Conservation (phyloP, 2,888 invertebrate species). For the Gnatocerus cornutus region DNA sequence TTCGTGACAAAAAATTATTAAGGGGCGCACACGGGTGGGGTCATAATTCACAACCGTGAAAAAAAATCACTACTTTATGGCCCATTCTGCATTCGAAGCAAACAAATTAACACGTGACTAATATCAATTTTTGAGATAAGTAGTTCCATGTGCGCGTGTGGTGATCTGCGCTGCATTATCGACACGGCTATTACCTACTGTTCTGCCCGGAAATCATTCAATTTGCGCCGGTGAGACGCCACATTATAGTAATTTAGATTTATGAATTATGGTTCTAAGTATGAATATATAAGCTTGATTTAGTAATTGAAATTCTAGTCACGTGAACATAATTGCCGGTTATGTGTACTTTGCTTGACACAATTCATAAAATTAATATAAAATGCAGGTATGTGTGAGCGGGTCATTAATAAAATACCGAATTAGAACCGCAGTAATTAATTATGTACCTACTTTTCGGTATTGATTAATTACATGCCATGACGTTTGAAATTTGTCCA, state of each 20-base stretch:
- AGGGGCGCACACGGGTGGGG: conserved; percentile 5
- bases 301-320: conserved; percentile 41
- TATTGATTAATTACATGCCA: conserved; percentile 24
- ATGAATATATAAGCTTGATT: conserved; percentile 8
- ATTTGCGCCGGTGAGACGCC: conserved; percentile 61
- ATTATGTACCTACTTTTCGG: neutral
- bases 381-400: conserved; percentile 1
- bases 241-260: conserved; percentile 58
- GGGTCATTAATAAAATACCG: neutral
- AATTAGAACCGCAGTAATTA: neutral
- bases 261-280: conserved; percentile 50
- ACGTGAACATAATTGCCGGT: conserved; percentile 23
- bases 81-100: neutral
- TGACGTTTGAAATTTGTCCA: conserved; percentile 19
- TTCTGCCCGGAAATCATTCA: conserved; percentile 63
- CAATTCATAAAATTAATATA: conserved; percentile 3
- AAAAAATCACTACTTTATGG: neutral
- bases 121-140: neutral
- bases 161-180: conserved; percentile 28
- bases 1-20: conserved; percentile 23
- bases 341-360: neutral
- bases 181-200: conserved; percentile 60
- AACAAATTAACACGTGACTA: conserved; percentile 6
- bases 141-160: conserved; percentile 11
- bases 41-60: neutral